Base-by-base conservation (phyloP, 2,797 vertebrate species). In the Xyrichtys novacula region DNA sequence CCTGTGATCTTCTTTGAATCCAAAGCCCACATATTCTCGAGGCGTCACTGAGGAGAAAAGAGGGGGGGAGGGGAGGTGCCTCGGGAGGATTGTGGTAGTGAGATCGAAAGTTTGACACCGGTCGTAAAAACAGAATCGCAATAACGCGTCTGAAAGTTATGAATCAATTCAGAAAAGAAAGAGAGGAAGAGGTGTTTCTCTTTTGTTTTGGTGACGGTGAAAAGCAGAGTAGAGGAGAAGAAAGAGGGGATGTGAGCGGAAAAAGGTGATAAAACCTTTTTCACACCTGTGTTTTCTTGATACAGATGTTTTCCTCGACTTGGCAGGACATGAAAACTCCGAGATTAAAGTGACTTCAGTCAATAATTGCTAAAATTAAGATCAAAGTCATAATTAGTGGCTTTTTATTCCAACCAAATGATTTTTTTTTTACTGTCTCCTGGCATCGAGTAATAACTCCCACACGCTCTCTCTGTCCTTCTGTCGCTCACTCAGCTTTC, bases 401-500 rank as follows among this genome's bases (percentile, higher is more conserved):
- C 2, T 38, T 47, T 53, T 61, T 31, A 34, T 44, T 25, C 34
- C 44, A 46, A 31, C 17, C 29, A 55, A 58, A 73, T 57, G 0
- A 3, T 43, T 10, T 49, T 36, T 9, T 52, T 43, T 32, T 53
- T n/a, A 22, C 12, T 25, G 11, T 69, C 38, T 38, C 32, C 16
- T 38, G 7, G 28, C 29, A 16, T 28, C 4, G 17, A 23, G 16
- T 36, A 49, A 54, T 59, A 70, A 56, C 15, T 28, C 38, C 83
- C 47, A 60, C 39, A 55, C 39, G 62, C 26, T 57, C 26, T 66
- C 42, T 75, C n/a, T 34, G 2, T 34, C 14, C 78, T 38, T 53
- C 53, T 42, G 3, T 79, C 39, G 5, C 42, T 59, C 66, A 71
- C 85, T 83, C 89, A 98, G 97, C 94, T 83, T 92, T 96, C 79